phyloP scores from a whole-genome alignment of 2,113 vertebrate species.

The Alligator mississippiensis region DNA sequence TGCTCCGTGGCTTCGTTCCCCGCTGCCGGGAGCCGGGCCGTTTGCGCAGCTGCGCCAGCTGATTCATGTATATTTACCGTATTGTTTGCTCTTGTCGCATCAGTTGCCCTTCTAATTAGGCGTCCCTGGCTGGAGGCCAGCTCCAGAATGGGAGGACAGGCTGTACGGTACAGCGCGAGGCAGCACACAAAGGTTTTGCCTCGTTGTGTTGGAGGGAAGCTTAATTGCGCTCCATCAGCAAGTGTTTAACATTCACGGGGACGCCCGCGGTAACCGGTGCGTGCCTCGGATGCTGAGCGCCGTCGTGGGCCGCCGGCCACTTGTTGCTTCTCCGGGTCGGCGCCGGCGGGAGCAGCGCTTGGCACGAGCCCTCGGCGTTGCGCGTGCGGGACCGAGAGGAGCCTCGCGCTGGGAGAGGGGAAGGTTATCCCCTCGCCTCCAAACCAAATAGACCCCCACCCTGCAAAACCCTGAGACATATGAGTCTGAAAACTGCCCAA shows the following conservation, averaged over 20 bases:
- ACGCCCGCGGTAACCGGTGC: neutral
- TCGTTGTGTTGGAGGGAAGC: neutral
- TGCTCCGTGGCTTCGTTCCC: neutral
- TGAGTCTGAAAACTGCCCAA: conserved; percentile 18
- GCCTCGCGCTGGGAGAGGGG: no score
- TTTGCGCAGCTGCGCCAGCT: neutral
- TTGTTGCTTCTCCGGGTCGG: neutral
- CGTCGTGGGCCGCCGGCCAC: no score
- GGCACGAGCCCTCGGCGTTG: neutral
- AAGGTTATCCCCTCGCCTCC: no score
- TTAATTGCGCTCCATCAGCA: conserved; percentile 22
- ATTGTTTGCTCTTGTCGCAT: neutral
- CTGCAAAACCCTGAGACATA: neutral
- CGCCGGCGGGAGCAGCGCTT: neutral
- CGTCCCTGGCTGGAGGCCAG: neutral
- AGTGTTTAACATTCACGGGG: conserved; percentile 20
- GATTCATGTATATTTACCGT: neutral
- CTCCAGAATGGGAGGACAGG: conserved; percentile 27
- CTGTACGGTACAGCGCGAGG: neutral
- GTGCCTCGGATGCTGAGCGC: neutral
- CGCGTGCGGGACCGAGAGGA: neutral
- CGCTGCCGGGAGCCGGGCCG: neutral
- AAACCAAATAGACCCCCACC: neutral
- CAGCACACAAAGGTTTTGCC: neutral
- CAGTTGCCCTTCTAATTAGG: conserved; percentile 7